Evolutionary conservation across 2,888 invertebrate genomes (phyloP).

Genomic region (Hecatera dysodea): DNA sequence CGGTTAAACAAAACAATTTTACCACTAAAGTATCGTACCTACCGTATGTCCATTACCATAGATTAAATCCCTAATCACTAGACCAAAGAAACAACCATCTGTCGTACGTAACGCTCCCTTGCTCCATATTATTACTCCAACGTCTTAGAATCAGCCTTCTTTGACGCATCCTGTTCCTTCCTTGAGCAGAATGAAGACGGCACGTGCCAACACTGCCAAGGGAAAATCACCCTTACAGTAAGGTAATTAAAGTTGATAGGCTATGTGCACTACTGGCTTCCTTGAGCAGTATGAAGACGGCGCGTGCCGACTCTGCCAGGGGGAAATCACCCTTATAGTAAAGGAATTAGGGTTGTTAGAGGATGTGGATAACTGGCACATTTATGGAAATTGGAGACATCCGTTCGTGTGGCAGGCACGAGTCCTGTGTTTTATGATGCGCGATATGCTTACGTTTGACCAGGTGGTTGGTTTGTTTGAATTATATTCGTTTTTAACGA

Average conservation of each 20-base stretch:
- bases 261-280: background rate
- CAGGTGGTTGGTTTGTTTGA: conserved; percentile 74
- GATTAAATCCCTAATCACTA: conserved; percentile 42
- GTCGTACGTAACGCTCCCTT: conserved; percentile 51
- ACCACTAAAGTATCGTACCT: background rate
- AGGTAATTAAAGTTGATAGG: conserved; percentile 42
- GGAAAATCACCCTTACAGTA: conserved; percentile 13
- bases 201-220: background rate
- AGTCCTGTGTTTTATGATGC: conserved; percentile 76
- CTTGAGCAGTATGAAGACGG: conserved; percentile 71
- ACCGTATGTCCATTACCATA: conserved; percentile 33
- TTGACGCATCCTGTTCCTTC: conserved; percentile 81
- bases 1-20: background rate
- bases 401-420: conserved; percentile 87
- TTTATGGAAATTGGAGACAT: conserved; percentile 85
- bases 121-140: conserved; percentile 61
- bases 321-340: conserved; percentile 22
- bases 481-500: conserved; percentile 43
- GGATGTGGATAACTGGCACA: conserved; percentile 33
- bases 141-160: conserved; percentile 83
- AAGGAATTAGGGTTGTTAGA: conserved; percentile 42
- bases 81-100: conserved; percentile 60
- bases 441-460: conserved; percentile 70
- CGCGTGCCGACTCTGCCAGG: conserved; percentile 66
- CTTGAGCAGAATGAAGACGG: conserved; percentile 63